Base-by-base conservation (phyloP, 2,113 vertebrate genomes). In the Peromyscus californicus region DNA sequence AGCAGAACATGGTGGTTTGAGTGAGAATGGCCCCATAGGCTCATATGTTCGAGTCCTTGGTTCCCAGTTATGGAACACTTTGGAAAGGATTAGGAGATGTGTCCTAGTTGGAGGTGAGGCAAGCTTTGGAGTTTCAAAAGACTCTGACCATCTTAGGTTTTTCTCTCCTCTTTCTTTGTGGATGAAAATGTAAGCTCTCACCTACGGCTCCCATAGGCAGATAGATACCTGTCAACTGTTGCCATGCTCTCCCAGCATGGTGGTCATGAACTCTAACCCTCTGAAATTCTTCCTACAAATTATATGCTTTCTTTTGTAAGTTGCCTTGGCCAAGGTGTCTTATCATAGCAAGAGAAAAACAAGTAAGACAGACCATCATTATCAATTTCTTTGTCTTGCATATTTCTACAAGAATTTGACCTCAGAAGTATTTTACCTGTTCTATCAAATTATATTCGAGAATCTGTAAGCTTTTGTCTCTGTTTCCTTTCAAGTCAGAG, bases 351-450 rank as follows among this genome's bases (percentile, higher is more conserved):
- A 78, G 48, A 51, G 75, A 70, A 45, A 33, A 21, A 21, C 10
- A 69, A 79, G 12, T 12, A 70, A 79, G 65, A 76, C 42, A 61
- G 42, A 74, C 74, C 8, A 21, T 42, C 11, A 29, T 59, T 36
- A 13, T 42, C 1, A 7, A 17, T 13, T 59, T 89, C 0, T 2
- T 4, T 70, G 39, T 2, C 7, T n/a, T 21, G 51, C 3, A 0
- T 45, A 15, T 84, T 51, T 75, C 15, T 85, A 33, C 21, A 80
- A 33, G n/a, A 31, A 63, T 22, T 59, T 76, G 13, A 86, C 29
- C 21, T 21, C 29, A 39, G 39, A 42, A 0, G 9, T 11, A 15
- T 80, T 21, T 33, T 65, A 26, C 91, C 1, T 72, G 75, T 75
- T 80, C 63, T 93, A 39, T 39, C 33, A 39, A 76, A 91, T 19